Base-by-base conservation (phyloP, 2,797 vertebrate species). In the Pampus argenteus region DNA sequence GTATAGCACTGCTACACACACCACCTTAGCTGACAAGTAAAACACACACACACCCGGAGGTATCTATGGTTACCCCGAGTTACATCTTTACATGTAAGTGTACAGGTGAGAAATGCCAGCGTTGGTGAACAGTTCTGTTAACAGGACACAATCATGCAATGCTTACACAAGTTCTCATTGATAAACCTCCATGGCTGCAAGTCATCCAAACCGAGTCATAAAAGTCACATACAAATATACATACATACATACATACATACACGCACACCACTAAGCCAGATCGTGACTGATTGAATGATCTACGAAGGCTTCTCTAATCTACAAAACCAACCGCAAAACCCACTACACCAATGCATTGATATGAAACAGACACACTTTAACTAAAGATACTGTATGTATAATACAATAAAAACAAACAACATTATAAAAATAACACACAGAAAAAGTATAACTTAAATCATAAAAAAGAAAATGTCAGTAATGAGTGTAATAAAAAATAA, bases 371-470 rank as follows among this genome's bases (percentile, higher is more conserved):
- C 66, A 87, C 74, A 72, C 61, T 34, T 34, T 45, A 38, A 9
- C 50, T 54, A 59, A 76, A 89, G 52, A 63, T 77, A 71, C 34
- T 38, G 14, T 42, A 77, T 17, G 6, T 42, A 66, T 60, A 71
- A 78, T 68, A 90, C 73, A 86, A 83, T 63, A 81, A 64, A 64
- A 45, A 88, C 29, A 47, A 23, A 36, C 7, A 64, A 66, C 54
- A 71, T 71, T 65, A 82, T 84, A 73, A 68, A 79, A 74, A 51
- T 25, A 38, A 78, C 36, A 49, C 42, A 72, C 38, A 60, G n/a
- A 50, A 84, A 17, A 81, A 64, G 50, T 85, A 91, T 90, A 92
- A 91, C 84, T 93, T 93, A 91, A 85, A 61, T 49, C 22, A 17
- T 20, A 49, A 66, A 83, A 78, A 79, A 78, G 6, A 78, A 70